These are phyloP conservation scores for Mugil cephalus DNA, from an alignment of 2,113 vertebrate species.

Conservation along the genomic window DNA sequence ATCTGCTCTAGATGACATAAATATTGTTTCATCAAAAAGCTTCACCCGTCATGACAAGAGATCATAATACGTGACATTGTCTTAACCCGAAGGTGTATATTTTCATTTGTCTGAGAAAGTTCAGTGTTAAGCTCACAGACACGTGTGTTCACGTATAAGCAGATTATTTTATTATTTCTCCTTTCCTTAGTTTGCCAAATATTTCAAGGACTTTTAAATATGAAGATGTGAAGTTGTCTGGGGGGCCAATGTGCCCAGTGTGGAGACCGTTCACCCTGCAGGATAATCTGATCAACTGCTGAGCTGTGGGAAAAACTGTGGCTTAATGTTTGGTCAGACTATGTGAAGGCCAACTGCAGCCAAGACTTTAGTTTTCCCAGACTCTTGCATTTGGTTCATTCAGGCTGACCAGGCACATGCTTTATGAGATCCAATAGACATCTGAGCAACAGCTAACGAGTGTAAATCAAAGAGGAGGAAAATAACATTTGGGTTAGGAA, in stretches of 20 bases:
- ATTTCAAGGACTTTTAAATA: not conserved
- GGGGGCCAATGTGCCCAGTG: not conserved
- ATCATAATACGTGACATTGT: too few species aligned
- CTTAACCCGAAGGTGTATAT: too few species aligned
- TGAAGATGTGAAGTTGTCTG: not conserved
- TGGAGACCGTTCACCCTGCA: not conserved
- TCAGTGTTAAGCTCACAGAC: not conserved
- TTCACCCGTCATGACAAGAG: not conserved
- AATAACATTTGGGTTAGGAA: not conserved
- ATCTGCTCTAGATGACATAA: too few species aligned
- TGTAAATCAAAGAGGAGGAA: constrained; percentile 24
- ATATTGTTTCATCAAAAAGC: too few species aligned
- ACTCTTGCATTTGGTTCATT: not conserved
- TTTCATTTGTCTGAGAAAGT: too few species aligned
- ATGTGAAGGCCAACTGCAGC: not conserved
- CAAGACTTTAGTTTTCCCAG: not conserved
- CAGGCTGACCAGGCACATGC: not conserved
- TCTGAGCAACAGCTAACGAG: constrained; percentile 1
- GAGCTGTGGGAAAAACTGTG: constrained; percentile 12
- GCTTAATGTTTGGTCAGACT: constrained; percentile 5
- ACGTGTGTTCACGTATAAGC: not conserved
- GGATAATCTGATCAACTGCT: constrained; percentile 29
- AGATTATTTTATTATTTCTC: not conserved
- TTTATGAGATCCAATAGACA: not conserved
- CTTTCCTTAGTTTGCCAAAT: not conserved